Conservation (phyloP, 2,797 vertebrate species). For the Typhlichthys eigenmanni region DNA sequence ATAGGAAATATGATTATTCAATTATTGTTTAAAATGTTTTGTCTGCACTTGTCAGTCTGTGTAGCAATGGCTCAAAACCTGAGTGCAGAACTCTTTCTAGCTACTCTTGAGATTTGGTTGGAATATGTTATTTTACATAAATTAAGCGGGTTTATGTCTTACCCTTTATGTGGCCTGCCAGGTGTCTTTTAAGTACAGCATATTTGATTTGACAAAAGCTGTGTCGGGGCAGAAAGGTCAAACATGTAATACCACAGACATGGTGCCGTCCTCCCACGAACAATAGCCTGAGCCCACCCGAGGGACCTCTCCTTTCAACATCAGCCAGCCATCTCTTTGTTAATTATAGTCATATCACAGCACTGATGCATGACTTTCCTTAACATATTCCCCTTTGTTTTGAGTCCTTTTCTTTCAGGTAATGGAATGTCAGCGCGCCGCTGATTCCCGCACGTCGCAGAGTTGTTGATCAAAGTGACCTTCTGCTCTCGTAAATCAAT, state of each 20-base stretch:
- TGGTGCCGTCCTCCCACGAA: slow-evolving; percentile 62
- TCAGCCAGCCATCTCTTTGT: slow-evolving; percentile 75
- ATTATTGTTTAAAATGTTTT: no score
- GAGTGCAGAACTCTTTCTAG: not conserved
- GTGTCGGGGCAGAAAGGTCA: slow-evolving; percentile 72
- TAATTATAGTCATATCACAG: slow-evolving; percentile 87
- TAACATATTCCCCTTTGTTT: slow-evolving; percentile 87
- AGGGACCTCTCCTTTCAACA: slow-evolving; percentile 62
- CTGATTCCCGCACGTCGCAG: slow-evolving; percentile 79
- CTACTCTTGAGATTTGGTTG: not conserved
- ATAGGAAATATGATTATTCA: no score
- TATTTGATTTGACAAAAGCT: slow-evolving; percentile 58
- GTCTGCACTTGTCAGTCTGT: not conserved
- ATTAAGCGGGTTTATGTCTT: slow-evolving; percentile 2
- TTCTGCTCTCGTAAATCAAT: slow-evolving; percentile 88
- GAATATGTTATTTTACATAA: not conserved
- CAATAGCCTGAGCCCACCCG: slow-evolving; percentile 69
- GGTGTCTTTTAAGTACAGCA: slow-evolving; percentile 29
- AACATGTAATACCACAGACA: slow-evolving; percentile 76
- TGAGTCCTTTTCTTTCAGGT: slow-evolving; percentile 81
- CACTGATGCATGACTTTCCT: slow-evolving; percentile 80
- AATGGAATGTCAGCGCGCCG: slow-evolving; percentile 89
- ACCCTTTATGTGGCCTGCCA: not conserved
- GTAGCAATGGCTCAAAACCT: not conserved
- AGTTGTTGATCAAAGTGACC: slow-evolving; percentile 92